A percentile compares a stretch with the other conserved stretches of the same genome.
These are phyloP conservation scores for Sterrhoptilus dennistouni DNA, from an alignment of 2,113 vertebrate genomes.

Conservation along the genomic window DNA sequence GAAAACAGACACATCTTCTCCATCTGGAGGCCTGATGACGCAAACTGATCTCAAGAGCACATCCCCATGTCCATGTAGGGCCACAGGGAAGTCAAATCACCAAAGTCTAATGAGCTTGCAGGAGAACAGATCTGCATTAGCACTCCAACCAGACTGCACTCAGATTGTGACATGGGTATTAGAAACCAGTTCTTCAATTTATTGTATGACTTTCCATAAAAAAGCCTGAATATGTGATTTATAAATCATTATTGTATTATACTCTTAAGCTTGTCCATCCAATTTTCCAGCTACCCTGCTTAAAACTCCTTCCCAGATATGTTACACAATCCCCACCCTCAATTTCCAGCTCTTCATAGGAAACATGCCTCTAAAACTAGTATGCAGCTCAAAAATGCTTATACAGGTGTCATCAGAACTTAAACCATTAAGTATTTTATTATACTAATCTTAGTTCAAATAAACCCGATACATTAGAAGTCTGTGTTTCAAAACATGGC, in stretches of 20 bases:
- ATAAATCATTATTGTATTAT: background rate
- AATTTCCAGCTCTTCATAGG: background rate
- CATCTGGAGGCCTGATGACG: background rate
- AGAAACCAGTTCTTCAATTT: background rate
- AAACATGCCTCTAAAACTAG: background rate
- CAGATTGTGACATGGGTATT: fast-evolving
- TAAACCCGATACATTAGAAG: background rate
- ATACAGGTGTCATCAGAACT: background rate
- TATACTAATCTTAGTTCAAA: background rate
- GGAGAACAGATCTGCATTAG: background rate
- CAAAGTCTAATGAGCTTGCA: background rate
- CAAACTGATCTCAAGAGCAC: background rate
- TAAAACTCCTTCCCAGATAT: background rate
- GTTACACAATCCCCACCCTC: background rate
- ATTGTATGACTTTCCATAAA: background rate
- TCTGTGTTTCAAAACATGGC: background rate
- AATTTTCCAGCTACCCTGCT: background rate
- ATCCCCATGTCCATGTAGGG: background rate
- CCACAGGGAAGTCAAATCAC: background rate
- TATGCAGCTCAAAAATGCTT: background rate
- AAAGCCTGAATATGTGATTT: background rate
- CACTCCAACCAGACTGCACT: fast-evolving
- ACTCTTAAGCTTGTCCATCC: background rate
- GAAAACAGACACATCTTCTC: background rate
- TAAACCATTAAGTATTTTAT: background rate